Evolutionary conservation across 1,140 invertebrate genomes (phyloP).

Genomic region (Drosophila erecta): DNA sequence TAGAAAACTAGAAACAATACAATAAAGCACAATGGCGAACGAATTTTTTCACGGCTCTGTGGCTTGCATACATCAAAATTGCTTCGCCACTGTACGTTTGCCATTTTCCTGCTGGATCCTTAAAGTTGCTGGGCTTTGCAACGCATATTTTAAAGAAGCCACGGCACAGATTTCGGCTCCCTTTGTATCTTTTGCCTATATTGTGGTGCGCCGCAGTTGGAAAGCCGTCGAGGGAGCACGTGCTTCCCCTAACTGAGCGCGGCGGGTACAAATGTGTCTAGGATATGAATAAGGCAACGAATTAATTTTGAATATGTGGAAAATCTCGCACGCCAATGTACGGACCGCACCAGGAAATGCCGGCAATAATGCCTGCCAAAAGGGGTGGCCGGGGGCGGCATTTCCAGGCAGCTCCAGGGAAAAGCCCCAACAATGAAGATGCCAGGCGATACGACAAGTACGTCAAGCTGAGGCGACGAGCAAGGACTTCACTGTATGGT

Average conservation of each 20-base stretch:
- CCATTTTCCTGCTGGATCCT: slow-evolving; percentile 35
- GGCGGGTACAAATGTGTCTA: slow-evolving; percentile 72
- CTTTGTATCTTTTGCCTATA: slow-evolving; percentile 29
- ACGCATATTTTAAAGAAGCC: slow-evolving; percentile 23
- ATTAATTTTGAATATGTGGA: slow-evolving; percentile 83
- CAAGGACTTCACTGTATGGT: slow-evolving; percentile 17
- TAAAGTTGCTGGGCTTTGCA: slow-evolving; percentile 16
- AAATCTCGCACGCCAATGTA: slow-evolving; percentile 70
- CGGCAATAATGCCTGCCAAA: slow-evolving; percentile 56
- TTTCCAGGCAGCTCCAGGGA: slow-evolving; percentile 12
- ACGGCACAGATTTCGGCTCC: slow-evolving; percentile 29
- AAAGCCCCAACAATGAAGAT: slow-evolving; percentile 73
- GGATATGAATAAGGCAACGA: slow-evolving; percentile 77
- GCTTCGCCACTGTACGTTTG: slow-evolving; percentile 28
- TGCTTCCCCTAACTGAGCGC: slow-evolving; percentile 41
- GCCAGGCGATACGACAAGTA: slow-evolving; percentile 77
- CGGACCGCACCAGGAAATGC: slow-evolving; percentile 63
- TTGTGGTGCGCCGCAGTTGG: slow-evolving; percentile 61
- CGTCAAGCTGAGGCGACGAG: slow-evolving; percentile 46
- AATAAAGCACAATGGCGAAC: slow-evolving; percentile 29
- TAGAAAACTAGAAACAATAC: slow-evolving; percentile 47
- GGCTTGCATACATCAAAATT: slow-evolving; percentile 43
- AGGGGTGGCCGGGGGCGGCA: slow-evolving; percentile 6
- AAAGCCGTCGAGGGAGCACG: slow-evolving; percentile 68
- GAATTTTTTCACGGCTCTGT: slow-evolving; percentile 1